These are phyloP conservation scores for Zaprionus kolodkinae DNA, from an alignment of 1,140 invertebrate genomes.

Conservation along the genomic window DNA sequence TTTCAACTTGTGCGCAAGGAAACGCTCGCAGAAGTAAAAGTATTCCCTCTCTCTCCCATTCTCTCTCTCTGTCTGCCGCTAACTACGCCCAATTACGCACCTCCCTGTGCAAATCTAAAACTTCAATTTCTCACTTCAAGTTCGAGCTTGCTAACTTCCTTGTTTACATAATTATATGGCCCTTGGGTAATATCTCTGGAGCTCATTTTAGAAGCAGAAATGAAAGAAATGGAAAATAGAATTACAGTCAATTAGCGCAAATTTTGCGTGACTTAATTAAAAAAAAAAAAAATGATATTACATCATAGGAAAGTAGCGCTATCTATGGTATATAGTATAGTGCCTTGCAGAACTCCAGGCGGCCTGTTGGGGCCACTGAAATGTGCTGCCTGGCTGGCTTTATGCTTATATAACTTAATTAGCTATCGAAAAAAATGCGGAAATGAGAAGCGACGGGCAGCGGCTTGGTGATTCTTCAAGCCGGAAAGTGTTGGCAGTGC, in stretches of 20 bases:
- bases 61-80: neutral
- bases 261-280: constrained; percentile 80
- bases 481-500: neutral
- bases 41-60: constrained; percentile 13
- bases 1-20: constrained; percentile 35
- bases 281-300: constrained; percentile 59
- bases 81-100: constrained; percentile 29
- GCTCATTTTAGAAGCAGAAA: constrained; percentile 64
- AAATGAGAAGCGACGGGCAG: constrained; percentile 37
- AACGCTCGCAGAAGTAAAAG: constrained; percentile 48
- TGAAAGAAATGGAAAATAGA: constrained; percentile 49
- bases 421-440: constrained; percentile 45
- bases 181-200: constrained; percentile 30
- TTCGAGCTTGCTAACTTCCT: constrained; percentile 52
- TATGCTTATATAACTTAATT: constrained; percentile 55
- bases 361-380: constrained; percentile 18
- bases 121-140: constrained; percentile 7
- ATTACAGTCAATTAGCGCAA: constrained; percentile 66
- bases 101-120: constrained; percentile 33
- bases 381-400: constrained; percentile 39
- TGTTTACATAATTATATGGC: constrained; percentile 63
- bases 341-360: constrained; percentile 14
- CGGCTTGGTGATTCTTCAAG: constrained; percentile 10
- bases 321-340: constrained; percentile 9
- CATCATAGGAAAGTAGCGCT: constrained; percentile 65